Conservation (phyloP, 2,797 vertebrate species). For the Pristis pectinata region DNA sequence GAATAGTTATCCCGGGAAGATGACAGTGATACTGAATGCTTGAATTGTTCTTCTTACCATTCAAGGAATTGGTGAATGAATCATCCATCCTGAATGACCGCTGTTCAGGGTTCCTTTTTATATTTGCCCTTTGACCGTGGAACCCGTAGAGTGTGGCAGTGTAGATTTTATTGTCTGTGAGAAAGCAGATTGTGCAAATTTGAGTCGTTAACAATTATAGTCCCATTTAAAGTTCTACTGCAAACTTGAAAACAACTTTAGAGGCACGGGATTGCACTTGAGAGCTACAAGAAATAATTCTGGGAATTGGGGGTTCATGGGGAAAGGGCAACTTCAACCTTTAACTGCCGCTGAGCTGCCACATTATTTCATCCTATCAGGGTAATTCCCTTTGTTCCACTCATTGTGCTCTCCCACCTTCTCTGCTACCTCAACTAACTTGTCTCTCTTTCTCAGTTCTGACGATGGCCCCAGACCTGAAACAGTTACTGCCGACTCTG, state of each 20-base stretch:
- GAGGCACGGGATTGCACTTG: neutral
- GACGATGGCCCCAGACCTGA: too few species aligned
- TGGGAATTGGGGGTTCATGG: neutral
- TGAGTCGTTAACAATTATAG: neutral
- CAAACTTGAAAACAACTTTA: neutral
- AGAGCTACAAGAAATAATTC: neutral
- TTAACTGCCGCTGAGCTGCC: too few species aligned
- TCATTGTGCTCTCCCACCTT: too few species aligned
- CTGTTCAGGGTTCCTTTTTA: slow-evolving; percentile 80
- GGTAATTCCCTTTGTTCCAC: too few species aligned
- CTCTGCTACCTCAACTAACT: too few species aligned
- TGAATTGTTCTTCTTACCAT: slow-evolving; percentile 62
- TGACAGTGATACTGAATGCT: neutral
- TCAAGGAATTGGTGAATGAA: slow-evolving; percentile 80
- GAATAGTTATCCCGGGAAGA: neutral
- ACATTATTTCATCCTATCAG: too few species aligned
- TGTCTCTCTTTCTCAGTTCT: too few species aligned
- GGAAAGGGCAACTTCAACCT: too few species aligned
- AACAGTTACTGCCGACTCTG: too few species aligned
- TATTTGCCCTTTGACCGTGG: slow-evolving; percentile 74
- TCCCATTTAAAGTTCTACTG: neutral
- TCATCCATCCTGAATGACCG: slow-evolving; percentile 79
- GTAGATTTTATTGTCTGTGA: slow-evolving; percentile 78
- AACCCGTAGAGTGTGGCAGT: slow-evolving; percentile 89
- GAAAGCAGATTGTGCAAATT: neutral